Base-by-base conservation (phyloP, 2,888 invertebrate species). In the Caenorhabditis sp. region DNA sequence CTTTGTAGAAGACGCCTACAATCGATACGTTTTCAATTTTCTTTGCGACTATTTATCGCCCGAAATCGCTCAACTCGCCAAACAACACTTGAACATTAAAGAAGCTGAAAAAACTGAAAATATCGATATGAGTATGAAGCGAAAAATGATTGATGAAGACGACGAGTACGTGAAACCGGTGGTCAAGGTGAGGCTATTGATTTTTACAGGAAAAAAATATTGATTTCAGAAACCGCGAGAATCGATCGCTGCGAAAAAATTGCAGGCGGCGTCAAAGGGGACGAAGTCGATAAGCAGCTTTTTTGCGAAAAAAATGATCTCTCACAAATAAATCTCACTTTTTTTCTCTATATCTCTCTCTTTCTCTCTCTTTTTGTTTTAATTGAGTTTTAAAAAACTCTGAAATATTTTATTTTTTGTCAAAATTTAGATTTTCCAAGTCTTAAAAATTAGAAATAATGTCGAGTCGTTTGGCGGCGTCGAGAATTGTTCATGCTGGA, bases 181-280 rank as follows among this genome's bases (percentile, higher is more conserved):
- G 14, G 67, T 58, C 19, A 74, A 74, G 27, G 53, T 43, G 17
- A 27, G 14, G 5, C n/a, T n/a, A n/a, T n/a, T n/a, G n/a, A 19
- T 12, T 6, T 1, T 60, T 17, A 5, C 2, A 3, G 23, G 14
- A 49, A 53, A 53, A 61, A 61, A 43, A 57, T 37, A 2, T 54
- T 10, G 31, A 31, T 58, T 72, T 5, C 51, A 77, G 69, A 78
- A 79, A 51, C 54, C 75, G 24, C 72, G 62, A 36, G 79, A 81
- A 53, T 73, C 81, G 19, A 66, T 71, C 6, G 71, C 78, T 17
- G 63, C 75, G 67, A 84, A 84, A 74, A 77, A 79, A 50, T 61
- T 84, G 59, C 72, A 79, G 55, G 70, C 75, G 23, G 84, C 84
- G 14, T 81, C 82, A 53, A 84, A 84, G 66, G 83, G 83, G 49